Conservation (phyloP, 2,797 vertebrate genomes). For the Rhinoraja longicauda region DNA sequence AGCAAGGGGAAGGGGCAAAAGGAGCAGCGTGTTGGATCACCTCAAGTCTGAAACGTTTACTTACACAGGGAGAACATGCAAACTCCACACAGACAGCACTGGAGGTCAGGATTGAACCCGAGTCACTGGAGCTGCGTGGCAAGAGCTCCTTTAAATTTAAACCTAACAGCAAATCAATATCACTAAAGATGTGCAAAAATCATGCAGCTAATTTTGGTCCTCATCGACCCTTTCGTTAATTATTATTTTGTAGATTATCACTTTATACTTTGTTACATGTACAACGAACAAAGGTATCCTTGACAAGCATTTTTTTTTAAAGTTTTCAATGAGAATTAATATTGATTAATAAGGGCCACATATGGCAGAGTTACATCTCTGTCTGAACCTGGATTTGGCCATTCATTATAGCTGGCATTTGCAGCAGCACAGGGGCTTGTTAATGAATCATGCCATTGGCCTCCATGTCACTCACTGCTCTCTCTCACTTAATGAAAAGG, state of each 20-base stretch:
- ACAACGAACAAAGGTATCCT: neutral
- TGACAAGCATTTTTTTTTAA: no score
- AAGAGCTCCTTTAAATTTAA: neutral
- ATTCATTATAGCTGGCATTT: neutral
- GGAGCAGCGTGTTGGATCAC: no score
- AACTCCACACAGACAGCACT: no score
- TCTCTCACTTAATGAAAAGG: neutral
- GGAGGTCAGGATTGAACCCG: no score
- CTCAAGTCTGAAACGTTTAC: no score
- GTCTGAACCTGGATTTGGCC: neutral
- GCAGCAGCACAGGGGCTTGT: neutral
- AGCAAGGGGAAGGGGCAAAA: no score
- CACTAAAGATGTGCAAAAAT: neutral
- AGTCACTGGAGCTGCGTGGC: no score
- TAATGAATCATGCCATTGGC: neutral
- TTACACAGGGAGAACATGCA: no score
- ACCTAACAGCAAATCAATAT: neutral
- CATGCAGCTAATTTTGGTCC: neutral
- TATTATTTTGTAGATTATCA: neutral
- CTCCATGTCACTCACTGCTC: constrained; percentile 22
- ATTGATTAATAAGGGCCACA: neutral
- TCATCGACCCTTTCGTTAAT: neutral
- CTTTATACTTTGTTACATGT: neutral
- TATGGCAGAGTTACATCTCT: constrained; percentile 4
- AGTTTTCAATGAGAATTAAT: neutral